Conservation (phyloP, 2,113 vertebrate genomes). For the Aspidoscelis tigris region DNA sequence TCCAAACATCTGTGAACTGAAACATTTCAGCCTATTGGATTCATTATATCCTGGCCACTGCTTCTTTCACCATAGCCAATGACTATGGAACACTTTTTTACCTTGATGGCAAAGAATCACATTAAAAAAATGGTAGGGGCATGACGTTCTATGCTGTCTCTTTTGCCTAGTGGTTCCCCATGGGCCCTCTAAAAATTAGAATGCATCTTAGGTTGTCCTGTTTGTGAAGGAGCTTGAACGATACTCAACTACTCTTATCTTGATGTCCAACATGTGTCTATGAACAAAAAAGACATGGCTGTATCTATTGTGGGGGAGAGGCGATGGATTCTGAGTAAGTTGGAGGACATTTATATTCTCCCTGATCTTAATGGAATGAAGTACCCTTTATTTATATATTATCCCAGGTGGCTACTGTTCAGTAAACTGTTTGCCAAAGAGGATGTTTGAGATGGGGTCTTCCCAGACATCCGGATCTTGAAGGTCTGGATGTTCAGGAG, state of each 20-base stretch:
- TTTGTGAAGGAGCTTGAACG: constrained; percentile 47
- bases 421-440: constrained; percentile 10
- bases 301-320: background rate
- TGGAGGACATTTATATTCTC: constrained; percentile 3
- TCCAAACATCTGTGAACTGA: constrained; percentile 35
- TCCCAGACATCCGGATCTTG: too few relatives aligned
- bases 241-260: constrained; percentile 14
- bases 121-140: constrained; percentile 31
- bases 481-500: too few relatives aligned
- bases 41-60: constrained; percentile 22
- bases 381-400: constrained; percentile 52
- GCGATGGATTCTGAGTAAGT: constrained; percentile 26
- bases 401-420: constrained; percentile 3
- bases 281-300: background rate
- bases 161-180: background rate
- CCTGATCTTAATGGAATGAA: constrained; percentile 56
- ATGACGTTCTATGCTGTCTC: constrained; percentile 29
- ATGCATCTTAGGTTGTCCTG: constrained; percentile 37
- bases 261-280: constrained; percentile 23
- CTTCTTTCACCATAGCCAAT: constrained; percentile 38
- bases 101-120: constrained; percentile 46
- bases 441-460: background rate
- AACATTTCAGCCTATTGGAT: constrained; percentile 49
- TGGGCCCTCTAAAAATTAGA: constrained; percentile 44
- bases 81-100: background rate